Base-by-base conservation (phyloP, 64 coral and sea anemone genomes). In the Porites lutea region DNA sequence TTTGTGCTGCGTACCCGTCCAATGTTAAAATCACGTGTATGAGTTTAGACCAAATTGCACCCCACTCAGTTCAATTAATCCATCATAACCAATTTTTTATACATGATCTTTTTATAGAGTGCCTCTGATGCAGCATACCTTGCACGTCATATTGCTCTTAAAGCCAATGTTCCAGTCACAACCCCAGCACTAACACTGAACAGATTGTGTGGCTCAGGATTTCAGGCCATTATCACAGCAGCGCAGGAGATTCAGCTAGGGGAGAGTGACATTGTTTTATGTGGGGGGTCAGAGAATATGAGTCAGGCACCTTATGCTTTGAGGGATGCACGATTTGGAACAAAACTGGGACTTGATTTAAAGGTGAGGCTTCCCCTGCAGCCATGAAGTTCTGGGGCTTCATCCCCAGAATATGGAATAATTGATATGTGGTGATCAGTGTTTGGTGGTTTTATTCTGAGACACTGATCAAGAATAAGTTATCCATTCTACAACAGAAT, bases 271-370 rank as follows among this genome's bases (percentile, higher is more conserved):
- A 21, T 99, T 79, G 93, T 93, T 13, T 51, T 99, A n/a, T 95
- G 90, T 79, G 97, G 97, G 14, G 97, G 97, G 9, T 88, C 94
- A 48, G 97, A 99, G 65, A 93, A 84, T 44, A 99, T 99, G 97
- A 99, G 94, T 50, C 97, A 99, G 62, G 97, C 97, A 70, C 97
- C 97, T 10, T 99, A 96, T 92, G 94, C 94, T 15, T 84, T 99
- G 1, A 93, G 97, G 79, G 90, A 99, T 88, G 91, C 88, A 9
- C 87, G 97, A 69, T 99, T 94, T 88, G 97, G 97, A 58, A 99
- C 97, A 94, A 91, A 61, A 80, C 79, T 99, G 49, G 97, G 97
- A 3, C 14, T 91, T 45, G 97, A 99, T 70, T 87, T 94, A 58
- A 96, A 96, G 97, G 97, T 99, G 45, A 15, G 66, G 45, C 0